phyloP scores from a whole-genome alignment of 2,888 invertebrate genomes.

The Unio pictorum region DNA sequence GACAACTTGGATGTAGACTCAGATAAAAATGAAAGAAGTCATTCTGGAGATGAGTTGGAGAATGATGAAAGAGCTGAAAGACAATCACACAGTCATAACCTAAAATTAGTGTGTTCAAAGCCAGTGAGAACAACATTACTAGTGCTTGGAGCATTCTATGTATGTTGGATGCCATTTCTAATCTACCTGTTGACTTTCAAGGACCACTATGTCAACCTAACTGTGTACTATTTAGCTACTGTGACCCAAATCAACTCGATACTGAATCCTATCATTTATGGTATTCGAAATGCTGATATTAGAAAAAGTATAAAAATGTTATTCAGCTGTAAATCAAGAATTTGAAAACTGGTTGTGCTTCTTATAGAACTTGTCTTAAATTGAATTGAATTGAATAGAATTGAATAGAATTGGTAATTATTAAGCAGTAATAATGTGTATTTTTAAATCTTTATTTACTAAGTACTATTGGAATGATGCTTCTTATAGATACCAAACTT shows the following conservation, averaged over 20 bases:
- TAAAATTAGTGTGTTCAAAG: slow-evolving; percentile 2
- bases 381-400: too few species aligned
- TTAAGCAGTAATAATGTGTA: too few species aligned
- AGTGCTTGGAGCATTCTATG: slow-evolving; percentile 30
- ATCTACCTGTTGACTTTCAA: slow-evolving; percentile 20
- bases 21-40: too few species aligned
- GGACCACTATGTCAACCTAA: slow-evolving; percentile 11
- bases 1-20: too few species aligned
- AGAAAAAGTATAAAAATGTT: slow-evolving; percentile 16
- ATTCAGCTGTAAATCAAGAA: slow-evolving; percentile 3
- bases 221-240: slow-evolving; percentile 23
- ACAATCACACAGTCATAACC: not conserved
- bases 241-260: slow-evolving; percentile 30
- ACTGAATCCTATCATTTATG: slow-evolving; percentile 33
- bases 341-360: too few species aligned
- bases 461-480: too few species aligned
- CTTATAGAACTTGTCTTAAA: too few species aligned
- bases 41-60: too few species aligned
- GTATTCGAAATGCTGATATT: slow-evolving; percentile 25
- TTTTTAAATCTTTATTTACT: too few species aligned
- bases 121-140: slow-evolving; percentile 25
- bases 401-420: too few species aligned
- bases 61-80: too few species aligned
- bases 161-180: slow-evolving; percentile 30
- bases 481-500: too few species aligned